These are phyloP conservation scores for Cactoblastis cactorum DNA, from an alignment of 2,888 invertebrate species.

Conservation along the genomic window DNA sequence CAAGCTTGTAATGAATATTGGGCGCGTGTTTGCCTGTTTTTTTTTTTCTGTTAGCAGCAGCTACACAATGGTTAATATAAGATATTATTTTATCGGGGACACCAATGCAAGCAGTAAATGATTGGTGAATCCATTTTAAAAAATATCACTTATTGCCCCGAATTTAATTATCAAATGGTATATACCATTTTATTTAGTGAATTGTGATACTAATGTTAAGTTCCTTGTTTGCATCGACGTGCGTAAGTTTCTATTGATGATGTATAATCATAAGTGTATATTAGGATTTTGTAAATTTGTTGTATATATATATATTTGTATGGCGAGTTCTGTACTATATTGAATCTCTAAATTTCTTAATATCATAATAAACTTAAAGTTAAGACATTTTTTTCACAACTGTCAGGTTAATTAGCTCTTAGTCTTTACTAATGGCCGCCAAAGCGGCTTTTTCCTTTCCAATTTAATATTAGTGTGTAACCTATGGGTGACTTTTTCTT, in stretches of 20 bases:
- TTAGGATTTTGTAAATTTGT: constrained; percentile 26
- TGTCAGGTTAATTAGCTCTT: neutral
- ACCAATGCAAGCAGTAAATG: too few species aligned
- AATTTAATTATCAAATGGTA: constrained; percentile 2
- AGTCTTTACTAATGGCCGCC: neutral
- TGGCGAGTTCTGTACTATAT: constrained; percentile 7
- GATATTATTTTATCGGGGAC: too few species aligned
- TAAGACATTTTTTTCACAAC: constrained; percentile 3
- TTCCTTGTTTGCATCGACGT: constrained; percentile 32
- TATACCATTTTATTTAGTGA: constrained; percentile 28
- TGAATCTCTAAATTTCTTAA: constrained; percentile 8
- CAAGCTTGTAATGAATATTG: too few species aligned
- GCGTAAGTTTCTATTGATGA: constrained; percentile 23
- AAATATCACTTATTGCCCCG: too few species aligned
- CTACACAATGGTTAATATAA: too few species aligned
- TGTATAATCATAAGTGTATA: constrained; percentile 24
- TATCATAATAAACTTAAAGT: neutral
- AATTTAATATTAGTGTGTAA: neutral
- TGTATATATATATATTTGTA: constrained; percentile 8
- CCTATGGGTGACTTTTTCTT: constrained; percentile 15
- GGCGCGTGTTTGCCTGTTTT: too few species aligned
- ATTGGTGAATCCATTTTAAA: too few species aligned
- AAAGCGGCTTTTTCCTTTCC: neutral
- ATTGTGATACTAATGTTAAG: constrained; percentile 67
- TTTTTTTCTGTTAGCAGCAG: too few species aligned